Evolutionary conservation across 2,113 vertebrate species (phyloP), one percentile per base, ranked within the genome.

Genomic region (Elaphurus davidianus): DNA sequence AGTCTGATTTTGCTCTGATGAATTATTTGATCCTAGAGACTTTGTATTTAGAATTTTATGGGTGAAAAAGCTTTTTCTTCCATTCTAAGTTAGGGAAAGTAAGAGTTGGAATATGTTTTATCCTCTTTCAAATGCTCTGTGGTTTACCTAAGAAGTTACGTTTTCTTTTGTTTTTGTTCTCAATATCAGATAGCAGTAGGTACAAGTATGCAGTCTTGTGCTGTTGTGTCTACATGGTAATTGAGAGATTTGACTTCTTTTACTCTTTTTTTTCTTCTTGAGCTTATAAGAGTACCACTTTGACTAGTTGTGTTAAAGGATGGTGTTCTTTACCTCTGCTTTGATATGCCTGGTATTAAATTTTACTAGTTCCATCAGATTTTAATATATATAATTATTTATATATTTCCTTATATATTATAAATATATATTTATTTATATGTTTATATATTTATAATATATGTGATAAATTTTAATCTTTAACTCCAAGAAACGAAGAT

Each of bases 361-460:
- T 83, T 98, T 87, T 45, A 94, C 16, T 86, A 86, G 55, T 90
- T 96, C 36, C 36, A 89, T 52, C 88, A 0, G 8, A 97, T 96
- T 98, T 96, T 93, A 94, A 64, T 54, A 97, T 82, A 86, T 98
- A 96, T 97, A 62, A 19, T 94, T 85, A 27, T 43, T 64, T 81
- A 55, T 81, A 81, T 86, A 15, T 95, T 98, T 97, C 97, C 91
- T 33, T 92, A 81, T 89, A 59, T 47, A 16, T 59, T 84, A 64
- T 79, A 87, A 78, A 82, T 50, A 85, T 55, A 47, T 30, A 45
- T 45, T 16, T 89, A 81, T 92, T 52, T 64, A 12, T 59, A 62
- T 55, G 21, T 23, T 64, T 90, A 54, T 60, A 78, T 87, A 9
- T 94, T 97, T 97, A 97, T 47, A 85, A 85, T 59, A 67, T 88